phyloP scores from a whole-genome alignment of 2,888 invertebrate genomes.

The Morpho deidamia region DNA sequence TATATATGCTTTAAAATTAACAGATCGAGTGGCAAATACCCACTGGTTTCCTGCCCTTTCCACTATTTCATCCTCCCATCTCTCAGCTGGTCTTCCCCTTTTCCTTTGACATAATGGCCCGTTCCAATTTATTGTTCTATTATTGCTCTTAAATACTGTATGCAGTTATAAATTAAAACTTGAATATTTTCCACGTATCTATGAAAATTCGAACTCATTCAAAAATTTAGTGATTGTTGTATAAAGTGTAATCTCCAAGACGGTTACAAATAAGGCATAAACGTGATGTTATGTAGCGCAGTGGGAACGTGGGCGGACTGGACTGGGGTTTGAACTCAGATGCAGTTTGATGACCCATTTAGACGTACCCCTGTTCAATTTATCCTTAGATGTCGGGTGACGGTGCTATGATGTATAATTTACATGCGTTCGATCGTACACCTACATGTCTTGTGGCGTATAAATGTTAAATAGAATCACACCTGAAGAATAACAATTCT shows the following conservation, averaged over 20 bases:
- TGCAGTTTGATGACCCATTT: conserved; percentile 28
- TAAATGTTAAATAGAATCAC: background rate
- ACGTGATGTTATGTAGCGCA: conserved; percentile 19
- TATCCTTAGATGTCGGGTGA: conserved; percentile 1
- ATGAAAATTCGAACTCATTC: background rate
- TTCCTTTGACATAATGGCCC: no score
- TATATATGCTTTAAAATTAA: no score
- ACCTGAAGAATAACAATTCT: no score
- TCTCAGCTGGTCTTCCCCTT: no score
- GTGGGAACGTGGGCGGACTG: conserved; percentile 24
- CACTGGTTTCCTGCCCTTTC: no score
- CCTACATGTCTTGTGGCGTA: background rate
- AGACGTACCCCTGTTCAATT: conserved; percentile 8
- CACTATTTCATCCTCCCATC: no score
- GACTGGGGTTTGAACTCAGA: conserved; percentile 22
- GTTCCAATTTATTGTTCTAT: no score
- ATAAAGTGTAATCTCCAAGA: conserved; percentile 5
- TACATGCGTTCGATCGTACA: conserved; percentile 2
- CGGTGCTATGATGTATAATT: conserved; percentile 1
- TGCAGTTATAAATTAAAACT: background rate
- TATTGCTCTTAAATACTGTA: no score
- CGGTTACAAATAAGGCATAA: conserved; percentile 16
- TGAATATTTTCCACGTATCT: background rate
- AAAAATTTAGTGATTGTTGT: background rate
- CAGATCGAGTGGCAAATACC: no score